These are phyloP conservation scores for Chironomus tentans DNA, from an alignment of 2,888 invertebrate genomes.

Conservation along the genomic window DNA sequence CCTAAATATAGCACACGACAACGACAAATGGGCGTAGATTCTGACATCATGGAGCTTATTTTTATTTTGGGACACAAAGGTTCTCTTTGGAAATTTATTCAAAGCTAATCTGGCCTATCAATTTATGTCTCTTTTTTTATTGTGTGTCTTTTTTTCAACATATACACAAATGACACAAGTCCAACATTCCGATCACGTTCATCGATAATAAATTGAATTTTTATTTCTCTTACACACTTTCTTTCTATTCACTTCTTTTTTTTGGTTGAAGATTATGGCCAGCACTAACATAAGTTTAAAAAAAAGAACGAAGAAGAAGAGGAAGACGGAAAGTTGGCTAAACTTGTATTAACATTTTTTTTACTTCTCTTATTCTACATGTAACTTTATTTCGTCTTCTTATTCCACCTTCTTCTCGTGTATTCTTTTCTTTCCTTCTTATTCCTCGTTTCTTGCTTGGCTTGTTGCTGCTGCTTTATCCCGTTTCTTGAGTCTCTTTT, in stretches of 20 bases:
- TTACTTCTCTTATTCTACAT: neutral
- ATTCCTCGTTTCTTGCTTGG: neutral
- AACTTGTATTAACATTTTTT: slow-evolving; percentile 23
- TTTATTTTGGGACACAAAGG: neutral
- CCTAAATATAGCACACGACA: slow-evolving; percentile 95
- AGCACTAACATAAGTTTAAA: neutral
- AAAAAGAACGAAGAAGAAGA: neutral
- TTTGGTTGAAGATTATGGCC: slow-evolving; percentile 6
- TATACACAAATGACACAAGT: neutral
- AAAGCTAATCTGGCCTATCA: neutral
- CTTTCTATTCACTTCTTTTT: slow-evolving; percentile 1
- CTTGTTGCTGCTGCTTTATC: neutral
- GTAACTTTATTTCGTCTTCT: neutral
- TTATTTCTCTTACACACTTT: neutral
- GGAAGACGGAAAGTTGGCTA: slow-evolving; percentile 15
- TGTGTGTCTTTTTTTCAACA: neutral
- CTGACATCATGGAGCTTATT: slow-evolving; percentile 44
- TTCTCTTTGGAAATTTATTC: neutral
- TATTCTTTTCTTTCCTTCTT: slow-evolving; percentile 10
- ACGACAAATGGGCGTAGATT: slow-evolving; percentile 90
- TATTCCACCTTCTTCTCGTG: slow-evolving; percentile 2
- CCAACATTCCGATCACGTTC: slow-evolving; percentile 24
- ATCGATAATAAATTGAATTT: slow-evolving; percentile 8
- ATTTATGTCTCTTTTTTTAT: neutral
- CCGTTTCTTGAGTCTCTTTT: neutral